Conservation (phyloP, 2,888 invertebrate genomes). For the Patella pellucida region DNA sequence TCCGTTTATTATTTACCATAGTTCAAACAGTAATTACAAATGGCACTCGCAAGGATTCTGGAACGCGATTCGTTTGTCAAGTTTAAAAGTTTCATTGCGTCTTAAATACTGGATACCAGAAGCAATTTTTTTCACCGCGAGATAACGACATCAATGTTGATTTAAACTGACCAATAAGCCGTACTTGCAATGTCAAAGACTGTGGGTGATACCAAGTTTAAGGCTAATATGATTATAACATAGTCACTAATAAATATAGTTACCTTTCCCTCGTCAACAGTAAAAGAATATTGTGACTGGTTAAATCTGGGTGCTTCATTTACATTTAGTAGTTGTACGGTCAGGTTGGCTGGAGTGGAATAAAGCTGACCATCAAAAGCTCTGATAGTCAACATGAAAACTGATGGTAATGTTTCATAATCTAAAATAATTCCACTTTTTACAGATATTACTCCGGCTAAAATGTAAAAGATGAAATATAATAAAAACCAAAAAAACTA, state of each 20-base stretch:
- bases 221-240: no score
- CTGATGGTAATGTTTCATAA: not conserved
- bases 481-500: not conserved
- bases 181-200: no score
- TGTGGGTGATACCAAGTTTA: no score
- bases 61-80: no score
- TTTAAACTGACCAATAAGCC: no score
- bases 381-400: not conserved
- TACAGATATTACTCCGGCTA: not conserved
- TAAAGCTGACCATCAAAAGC: not conserved
- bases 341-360: not conserved
- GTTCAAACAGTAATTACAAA: no score
- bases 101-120: no score
- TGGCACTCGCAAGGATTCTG: no score
- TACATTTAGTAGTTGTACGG: not conserved
- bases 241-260: not conserved
- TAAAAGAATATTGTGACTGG: not conserved
- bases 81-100: no score
- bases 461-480: not conserved
- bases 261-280: not conserved
- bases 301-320: constrained; percentile 8
- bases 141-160: no score
- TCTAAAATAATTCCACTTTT: not conserved
- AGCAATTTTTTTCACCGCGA: no score
- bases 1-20: no score